phyloP scores from a whole-genome alignment of 2,797 vertebrate species.

The Pseudomugil gertrudae region DNA sequence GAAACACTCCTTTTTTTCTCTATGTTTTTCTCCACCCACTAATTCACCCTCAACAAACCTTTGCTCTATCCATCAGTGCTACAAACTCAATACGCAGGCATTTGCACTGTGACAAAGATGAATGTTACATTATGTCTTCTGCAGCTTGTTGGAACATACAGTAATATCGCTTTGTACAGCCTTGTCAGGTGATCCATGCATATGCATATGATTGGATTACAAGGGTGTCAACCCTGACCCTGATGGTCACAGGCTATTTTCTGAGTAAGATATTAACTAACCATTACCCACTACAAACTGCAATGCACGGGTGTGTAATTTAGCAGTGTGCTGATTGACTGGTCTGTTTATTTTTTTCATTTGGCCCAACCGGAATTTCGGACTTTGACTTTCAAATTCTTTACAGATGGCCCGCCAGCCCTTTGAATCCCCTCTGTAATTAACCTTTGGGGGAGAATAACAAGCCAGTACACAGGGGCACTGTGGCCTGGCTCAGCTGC shows the following conservation, averaged over 20 bases:
- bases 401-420: slow-evolving; percentile 72
- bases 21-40: slow-evolving; percentile 9
- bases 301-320: slow-evolving; percentile 52
- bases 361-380: slow-evolving; percentile 70
- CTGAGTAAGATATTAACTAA: slow-evolving; percentile 67
- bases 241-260: slow-evolving; percentile 55
- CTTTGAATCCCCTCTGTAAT: slow-evolving; percentile 73
- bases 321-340: slow-evolving; percentile 69
- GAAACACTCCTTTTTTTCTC: not conserved
- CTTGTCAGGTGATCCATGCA: slow-evolving; percentile 19
- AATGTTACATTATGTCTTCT: slow-evolving; percentile 1
- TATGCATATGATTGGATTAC: slow-evolving; percentile 42
- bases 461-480: slow-evolving; percentile 61
- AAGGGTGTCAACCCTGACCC: slow-evolving; percentile 55
- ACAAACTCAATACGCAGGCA: slow-evolving; percentile 1
- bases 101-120: slow-evolving; percentile 14
- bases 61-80: slow-evolving; percentile 4
- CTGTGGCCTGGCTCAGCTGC: slow-evolving; percentile 47
- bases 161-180: slow-evolving; percentile 28
- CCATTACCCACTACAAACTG: slow-evolving; percentile 63
- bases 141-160: slow-evolving; percentile 12
- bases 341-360: slow-evolving; percentile 72
- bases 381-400: slow-evolving; percentile 71
- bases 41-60: slow-evolving; percentile 16
- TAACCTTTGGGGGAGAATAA: slow-evolving; percentile 78